phyloP scores from a whole-genome alignment of 2,888 invertebrate species.

The Xylota segnis region DNA sequence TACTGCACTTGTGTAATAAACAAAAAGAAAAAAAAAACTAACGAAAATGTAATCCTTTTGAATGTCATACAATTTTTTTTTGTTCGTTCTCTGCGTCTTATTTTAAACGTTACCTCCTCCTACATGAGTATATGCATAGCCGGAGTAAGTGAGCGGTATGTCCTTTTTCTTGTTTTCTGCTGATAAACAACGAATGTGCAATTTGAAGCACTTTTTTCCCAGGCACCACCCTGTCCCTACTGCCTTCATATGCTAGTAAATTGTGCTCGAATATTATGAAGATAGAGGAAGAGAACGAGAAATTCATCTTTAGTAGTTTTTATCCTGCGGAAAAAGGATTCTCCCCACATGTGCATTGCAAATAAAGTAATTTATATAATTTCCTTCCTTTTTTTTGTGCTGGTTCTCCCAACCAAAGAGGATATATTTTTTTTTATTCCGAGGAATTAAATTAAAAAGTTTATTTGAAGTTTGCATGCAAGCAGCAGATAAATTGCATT shows the following conservation, averaged over 20 bases:
- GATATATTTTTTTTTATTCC: slow-evolving; percentile 31
- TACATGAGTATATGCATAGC: background rate
- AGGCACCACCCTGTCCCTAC: background rate
- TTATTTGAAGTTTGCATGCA: slow-evolving; percentile 73
- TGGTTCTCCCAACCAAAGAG: slow-evolving; percentile 30
- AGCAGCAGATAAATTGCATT: slow-evolving; percentile 66
- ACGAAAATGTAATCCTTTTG: slow-evolving; percentile 65
- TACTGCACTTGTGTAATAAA: slow-evolving; percentile 40
- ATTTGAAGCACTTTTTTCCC: slow-evolving; percentile 46
- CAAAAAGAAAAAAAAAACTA: slow-evolving; percentile 36
- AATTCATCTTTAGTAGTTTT: slow-evolving; percentile 50
- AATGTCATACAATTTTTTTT: slow-evolving; percentile 61
- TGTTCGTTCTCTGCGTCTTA: slow-evolving; percentile 24
- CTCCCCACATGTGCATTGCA: slow-evolving; percentile 51
- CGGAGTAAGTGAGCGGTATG: background rate
- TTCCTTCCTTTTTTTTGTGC: slow-evolving; percentile 18
- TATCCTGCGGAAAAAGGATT: slow-evolving; percentile 35
- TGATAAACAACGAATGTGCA: slow-evolving; percentile 74
- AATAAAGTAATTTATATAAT: slow-evolving; percentile 71
- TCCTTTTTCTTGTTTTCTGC: slow-evolving; percentile 70
- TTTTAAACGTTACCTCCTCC: slow-evolving; percentile 48
- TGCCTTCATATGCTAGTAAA: slow-evolving; percentile 23
- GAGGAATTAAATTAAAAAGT: slow-evolving; percentile 71
- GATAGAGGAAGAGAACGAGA: slow-evolving; percentile 1
- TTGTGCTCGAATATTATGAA: slow-evolving; percentile 53